Conservation (phyloP, 2,797 vertebrate species). For the Hoplostethus atlanticus region DNA sequence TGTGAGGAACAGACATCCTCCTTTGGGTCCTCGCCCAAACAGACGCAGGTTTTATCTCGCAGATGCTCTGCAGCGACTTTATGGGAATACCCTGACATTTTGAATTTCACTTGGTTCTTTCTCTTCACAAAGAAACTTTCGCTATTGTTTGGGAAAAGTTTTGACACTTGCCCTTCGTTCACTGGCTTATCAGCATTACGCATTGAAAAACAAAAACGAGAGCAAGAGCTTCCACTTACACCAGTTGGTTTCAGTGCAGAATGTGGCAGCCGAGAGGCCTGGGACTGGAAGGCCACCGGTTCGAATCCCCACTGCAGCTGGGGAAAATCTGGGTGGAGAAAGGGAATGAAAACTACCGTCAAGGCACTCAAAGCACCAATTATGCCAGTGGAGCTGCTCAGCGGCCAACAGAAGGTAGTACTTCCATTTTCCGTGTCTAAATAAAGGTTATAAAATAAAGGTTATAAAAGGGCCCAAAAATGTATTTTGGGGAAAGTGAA, state of each 20-base stretch:
- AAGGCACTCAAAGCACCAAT: background rate
- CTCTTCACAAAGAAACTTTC: background rate
- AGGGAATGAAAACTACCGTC: background rate
- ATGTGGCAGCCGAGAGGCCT: background rate
- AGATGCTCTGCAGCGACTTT: background rate
- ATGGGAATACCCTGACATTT: slow-evolving; percentile 11
- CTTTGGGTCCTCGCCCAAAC: slow-evolving; percentile 20
- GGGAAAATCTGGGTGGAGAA: background rate
- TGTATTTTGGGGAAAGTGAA: too few relatives aligned
- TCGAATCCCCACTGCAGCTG: background rate
- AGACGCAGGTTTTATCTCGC: slow-evolving; percentile 22
- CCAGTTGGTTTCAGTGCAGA: too few relatives aligned
- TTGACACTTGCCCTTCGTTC: background rate
- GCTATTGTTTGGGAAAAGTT: background rate
- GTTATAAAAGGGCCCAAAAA: too few relatives aligned
- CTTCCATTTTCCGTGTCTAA: too few relatives aligned
- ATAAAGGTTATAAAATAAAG: too few relatives aligned
- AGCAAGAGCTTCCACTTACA: too few relatives aligned
- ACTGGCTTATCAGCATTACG: background rate
- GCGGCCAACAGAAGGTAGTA: background rate
- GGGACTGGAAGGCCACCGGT: background rate
- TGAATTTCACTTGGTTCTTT: background rate
- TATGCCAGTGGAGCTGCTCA: background rate
- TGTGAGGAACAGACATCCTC: slow-evolving; percentile 29
- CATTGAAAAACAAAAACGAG: background rate